These are phyloP conservation scores for Pitta sordida DNA, from an alignment of 2,113 vertebrate genomes.

Conservation along the genomic window DNA sequence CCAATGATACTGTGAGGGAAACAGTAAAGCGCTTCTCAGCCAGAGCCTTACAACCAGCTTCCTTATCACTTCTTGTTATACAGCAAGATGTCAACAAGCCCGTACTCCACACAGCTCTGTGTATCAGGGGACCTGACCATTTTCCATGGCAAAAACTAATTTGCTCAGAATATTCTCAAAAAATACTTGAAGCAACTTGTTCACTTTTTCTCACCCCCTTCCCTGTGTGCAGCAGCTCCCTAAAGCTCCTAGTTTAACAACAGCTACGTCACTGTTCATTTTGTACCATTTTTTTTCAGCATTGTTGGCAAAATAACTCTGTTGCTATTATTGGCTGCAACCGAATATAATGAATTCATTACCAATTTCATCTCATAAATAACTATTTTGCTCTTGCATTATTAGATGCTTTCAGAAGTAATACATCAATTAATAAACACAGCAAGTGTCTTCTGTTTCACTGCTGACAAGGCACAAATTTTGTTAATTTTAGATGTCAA, in stretches of 20 bases:
- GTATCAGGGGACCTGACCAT: not conserved
- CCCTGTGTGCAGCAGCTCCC: not conserved
- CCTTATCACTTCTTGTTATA: not conserved
- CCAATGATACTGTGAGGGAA: not conserved
- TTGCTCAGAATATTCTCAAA: not conserved
- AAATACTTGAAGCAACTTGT: not conserved
- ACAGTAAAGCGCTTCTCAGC: not conserved
- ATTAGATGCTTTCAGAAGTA: constrained; percentile 11
- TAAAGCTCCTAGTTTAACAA: not conserved
- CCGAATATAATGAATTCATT: not conserved
- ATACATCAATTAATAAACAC: constrained; percentile 25
- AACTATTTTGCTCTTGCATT: not conserved
- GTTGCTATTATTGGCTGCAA: not conserved
- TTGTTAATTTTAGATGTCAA: constrained; percentile 19
- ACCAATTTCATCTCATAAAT: not conserved
- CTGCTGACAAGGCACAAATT: not conserved
- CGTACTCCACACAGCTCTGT: not conserved
- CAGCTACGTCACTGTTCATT: not conserved
- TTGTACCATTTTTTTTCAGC: not conserved
- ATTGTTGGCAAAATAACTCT: not conserved
- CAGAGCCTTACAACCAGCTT: not conserved
- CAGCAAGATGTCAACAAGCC: not conserved
- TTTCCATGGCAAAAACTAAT: not conserved
- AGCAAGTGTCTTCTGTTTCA: not conserved
- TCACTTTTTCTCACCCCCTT: not conserved